Percentiles rank a stretch among this genome's conserved stretches.
Conservation (phyloP, 2,797 vertebrate species). For the Esox masquinongy region DNA sequence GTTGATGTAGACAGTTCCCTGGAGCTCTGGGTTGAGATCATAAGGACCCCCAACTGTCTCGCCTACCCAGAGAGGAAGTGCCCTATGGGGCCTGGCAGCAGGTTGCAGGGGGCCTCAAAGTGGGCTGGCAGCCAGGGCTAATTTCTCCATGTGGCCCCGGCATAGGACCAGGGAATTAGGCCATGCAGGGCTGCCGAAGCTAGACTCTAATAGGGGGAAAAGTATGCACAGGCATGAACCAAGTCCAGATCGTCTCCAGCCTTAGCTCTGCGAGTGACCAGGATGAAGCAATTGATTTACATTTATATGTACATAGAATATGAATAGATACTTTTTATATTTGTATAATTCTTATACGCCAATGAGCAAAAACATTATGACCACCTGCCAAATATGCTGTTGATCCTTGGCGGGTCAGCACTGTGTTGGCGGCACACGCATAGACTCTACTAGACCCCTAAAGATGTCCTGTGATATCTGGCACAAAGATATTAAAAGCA, state of each 20-base stretch:
- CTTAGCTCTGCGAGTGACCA: slow-evolving; percentile 32
- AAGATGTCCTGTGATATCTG: no score
- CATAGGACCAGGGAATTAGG: slow-evolving; percentile 65
- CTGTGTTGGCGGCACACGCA: no score
- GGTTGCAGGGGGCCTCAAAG: slow-evolving; percentile 8
- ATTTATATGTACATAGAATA: background rate
- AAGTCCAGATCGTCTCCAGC: slow-evolving; percentile 19
- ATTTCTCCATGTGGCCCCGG: slow-evolving; percentile 38
- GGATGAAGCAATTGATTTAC: slow-evolving; percentile 33
- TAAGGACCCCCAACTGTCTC: background rate
- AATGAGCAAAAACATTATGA: no score
- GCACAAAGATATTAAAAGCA: no score
- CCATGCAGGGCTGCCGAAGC: slow-evolving; percentile 37
- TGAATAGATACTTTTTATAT: background rate
- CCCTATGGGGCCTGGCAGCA: background rate
- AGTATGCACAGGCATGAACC: slow-evolving; percentile 59
- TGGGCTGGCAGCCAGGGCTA: slow-evolving; percentile 24
- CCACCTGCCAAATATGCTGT: no score
- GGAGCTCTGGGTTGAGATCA: background rate
- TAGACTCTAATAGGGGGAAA: slow-evolving; percentile 60
- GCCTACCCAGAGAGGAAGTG: background rate
- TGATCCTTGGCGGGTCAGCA: no score
- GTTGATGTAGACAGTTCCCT: background rate
- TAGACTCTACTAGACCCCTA: no score
- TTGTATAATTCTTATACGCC: no score